Evolutionary conservation across 2,113 vertebrate genomes (phyloP), one percentile per base, ranked within the genome.

Genomic region (Nerophis ophidion): DNA sequence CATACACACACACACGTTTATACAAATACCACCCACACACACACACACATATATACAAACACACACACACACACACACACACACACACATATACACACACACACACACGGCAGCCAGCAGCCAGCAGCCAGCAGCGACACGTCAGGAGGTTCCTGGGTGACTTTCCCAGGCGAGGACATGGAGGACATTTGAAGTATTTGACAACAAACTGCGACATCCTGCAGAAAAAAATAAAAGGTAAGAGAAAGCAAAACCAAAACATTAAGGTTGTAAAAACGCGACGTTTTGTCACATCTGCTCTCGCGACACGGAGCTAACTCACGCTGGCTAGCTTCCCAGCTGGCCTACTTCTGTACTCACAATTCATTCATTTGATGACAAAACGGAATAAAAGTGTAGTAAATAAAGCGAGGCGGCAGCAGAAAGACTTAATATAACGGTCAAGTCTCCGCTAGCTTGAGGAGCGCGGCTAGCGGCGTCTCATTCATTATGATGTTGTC

Each of bases 251-350:
- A 53, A 26, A 40, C 15, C n/a, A n/a, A 15, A 6, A 40, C 6
- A n/a, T 57, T 56, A 8, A 11, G 3, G 7, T 34, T 14, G 14
- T 16, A 12, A 16, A 7, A 56, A 6, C 2, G 35, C 36, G 16
- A 12, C 36, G 38, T 42, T 56, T 44, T 42, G 45, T 48, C 26
- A 60, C 26, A 60, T 60, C 10, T 48, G 40, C 5, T 7, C 10
- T 16, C 49, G 49, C n/a, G 57, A 46, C 44, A 33, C 19, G 14
- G 46, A 16, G 79, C 84, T 83, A 82, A 74, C 84, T 83, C 81
- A 74, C 12, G 77, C 61, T 65, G 79, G 83, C 78, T 81, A 82
- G 72, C 81, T 19, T 52, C 19, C 13, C 8, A 50, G 49, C 17
- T 51, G 49, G 75, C 76, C 77, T 76, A 57, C 56, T 8, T 44